Conservation (phyloP, 2,888 invertebrate species). For the Leucophenga montana region DNA sequence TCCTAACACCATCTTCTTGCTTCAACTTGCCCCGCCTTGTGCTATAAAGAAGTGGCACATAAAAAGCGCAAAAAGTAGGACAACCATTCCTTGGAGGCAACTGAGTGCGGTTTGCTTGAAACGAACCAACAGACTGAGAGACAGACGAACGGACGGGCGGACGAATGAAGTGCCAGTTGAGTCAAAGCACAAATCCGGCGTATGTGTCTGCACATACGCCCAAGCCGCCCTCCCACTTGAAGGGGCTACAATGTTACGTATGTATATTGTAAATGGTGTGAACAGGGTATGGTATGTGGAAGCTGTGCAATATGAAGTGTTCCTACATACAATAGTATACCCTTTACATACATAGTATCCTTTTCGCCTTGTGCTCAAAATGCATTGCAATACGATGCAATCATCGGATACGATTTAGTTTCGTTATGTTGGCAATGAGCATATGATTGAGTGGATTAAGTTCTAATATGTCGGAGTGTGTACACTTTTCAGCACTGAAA, state of each 20-base stretch:
- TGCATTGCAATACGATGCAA: conserved; percentile 16
- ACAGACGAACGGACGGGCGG: conserved; percentile 36
- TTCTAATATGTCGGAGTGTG: conserved; percentile 38
- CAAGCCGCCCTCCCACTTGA: conserved; percentile 7
- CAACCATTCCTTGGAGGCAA: conserved; percentile 32
- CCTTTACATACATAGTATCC: too few relatives aligned
- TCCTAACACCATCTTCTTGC: too few relatives aligned
- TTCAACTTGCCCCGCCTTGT: neutral
- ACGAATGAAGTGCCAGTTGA: too few relatives aligned
- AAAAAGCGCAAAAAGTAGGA: conserved; percentile 32
- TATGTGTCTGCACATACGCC: neutral
- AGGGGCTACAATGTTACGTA: conserved; percentile 31
- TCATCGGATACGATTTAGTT: conserved; percentile 47
- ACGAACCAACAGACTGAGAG: conserved; percentile 47
- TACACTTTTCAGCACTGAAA: neutral
- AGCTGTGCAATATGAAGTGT: conserved; percentile 1
- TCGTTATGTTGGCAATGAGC: conserved; percentile 39
- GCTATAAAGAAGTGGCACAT: conserved; percentile 1
- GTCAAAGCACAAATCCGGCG: too few relatives aligned
- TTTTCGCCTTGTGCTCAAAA: neutral
- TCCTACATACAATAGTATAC: conserved; percentile 39
- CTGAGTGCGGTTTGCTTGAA: conserved; percentile 3
- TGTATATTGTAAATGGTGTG: too few relatives aligned
- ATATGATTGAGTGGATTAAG: conserved; percentile 47
- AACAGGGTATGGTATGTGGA: neutral